phyloP scores from a whole-genome alignment of 2,797 vertebrate species.

The Nyctalus aviator region DNA sequence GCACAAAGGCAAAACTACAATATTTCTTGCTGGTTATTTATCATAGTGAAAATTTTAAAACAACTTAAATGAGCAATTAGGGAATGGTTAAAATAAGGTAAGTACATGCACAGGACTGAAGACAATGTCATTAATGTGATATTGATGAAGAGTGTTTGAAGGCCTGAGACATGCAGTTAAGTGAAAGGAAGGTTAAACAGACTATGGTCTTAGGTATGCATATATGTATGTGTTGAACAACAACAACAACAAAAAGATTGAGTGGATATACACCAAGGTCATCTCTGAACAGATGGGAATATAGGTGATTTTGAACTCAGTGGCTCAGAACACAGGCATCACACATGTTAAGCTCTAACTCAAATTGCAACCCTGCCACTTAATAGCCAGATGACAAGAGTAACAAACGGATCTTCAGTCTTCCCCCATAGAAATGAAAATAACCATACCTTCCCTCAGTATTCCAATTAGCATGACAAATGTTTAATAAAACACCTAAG shows the following conservation, averaged over 20 bases:
- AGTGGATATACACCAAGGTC: neutral
- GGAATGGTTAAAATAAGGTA: neutral
- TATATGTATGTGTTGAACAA: neutral
- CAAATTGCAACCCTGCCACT: slow-evolving; percentile 40
- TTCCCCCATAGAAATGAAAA: slow-evolving; percentile 31
- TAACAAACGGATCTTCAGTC: neutral
- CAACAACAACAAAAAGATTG: neutral
- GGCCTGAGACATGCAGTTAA: neutral
- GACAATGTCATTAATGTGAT: neutral
- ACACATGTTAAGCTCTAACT: neutral
- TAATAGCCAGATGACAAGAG: neutral
- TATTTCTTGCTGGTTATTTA: slow-evolving; percentile 24
- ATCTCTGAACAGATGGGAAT: neutral
- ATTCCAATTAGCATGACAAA: slow-evolving; percentile 39
- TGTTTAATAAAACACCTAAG: slow-evolving; percentile 17
- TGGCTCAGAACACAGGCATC: slow-evolving; percentile 38
- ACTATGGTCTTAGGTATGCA: neutral
- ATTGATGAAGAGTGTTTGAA: neutral
- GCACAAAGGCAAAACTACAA: slow-evolving; percentile 13
- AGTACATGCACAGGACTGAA: neutral
- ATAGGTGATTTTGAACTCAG: slow-evolving; percentile 1
- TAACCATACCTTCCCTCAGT: neutral
- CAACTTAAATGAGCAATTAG: neutral
- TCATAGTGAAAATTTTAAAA: slow-evolving; percentile 41
- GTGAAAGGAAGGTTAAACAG: slow-evolving; percentile 11